Percentiles rank a stretch among this genome's conserved stretches.
Conservation (phyloP, 2,797 vertebrate genomes). For the Dendrocincla tyrannina region DNA sequence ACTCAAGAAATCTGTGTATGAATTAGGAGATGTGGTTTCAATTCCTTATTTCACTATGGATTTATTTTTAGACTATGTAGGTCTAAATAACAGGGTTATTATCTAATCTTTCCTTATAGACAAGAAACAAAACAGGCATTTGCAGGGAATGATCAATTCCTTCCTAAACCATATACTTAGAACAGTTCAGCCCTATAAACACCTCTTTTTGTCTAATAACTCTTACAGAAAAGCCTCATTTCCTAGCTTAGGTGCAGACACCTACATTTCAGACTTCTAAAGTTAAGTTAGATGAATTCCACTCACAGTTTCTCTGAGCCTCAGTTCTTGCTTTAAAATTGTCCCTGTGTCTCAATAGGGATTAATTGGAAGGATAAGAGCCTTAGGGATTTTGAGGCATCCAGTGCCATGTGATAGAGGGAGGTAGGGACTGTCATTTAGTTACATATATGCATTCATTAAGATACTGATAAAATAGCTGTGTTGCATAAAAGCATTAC, state of each 20-base stretch:
- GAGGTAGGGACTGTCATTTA: neutral
- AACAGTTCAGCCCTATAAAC: neutral
- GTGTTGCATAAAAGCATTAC: neutral
- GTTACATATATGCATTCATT: neutral
- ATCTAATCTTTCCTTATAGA: neutral
- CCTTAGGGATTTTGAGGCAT: neutral
- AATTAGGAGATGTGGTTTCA: neutral
- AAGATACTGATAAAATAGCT: neutral
- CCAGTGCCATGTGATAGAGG: neutral
- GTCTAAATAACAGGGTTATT: neutral
- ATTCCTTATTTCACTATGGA: neutral
- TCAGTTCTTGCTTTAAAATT: neutral
- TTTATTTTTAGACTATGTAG: neutral
- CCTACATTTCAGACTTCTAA: neutral
- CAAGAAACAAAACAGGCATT: neutral
- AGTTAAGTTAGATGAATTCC: neutral
- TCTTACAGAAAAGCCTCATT: neutral
- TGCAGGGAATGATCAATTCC: neutral
- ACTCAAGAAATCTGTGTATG: neutral
- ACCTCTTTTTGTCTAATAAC: neutral
- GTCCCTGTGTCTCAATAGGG: neutral
- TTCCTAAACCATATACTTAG: neutral
- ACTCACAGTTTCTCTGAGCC: neutral
- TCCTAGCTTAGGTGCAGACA: neutral
- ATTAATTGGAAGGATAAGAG: neutral